Base-by-base conservation (phyloP, 2,888 invertebrate genomes). In the Rhaphigaster nebulosa region DNA sequence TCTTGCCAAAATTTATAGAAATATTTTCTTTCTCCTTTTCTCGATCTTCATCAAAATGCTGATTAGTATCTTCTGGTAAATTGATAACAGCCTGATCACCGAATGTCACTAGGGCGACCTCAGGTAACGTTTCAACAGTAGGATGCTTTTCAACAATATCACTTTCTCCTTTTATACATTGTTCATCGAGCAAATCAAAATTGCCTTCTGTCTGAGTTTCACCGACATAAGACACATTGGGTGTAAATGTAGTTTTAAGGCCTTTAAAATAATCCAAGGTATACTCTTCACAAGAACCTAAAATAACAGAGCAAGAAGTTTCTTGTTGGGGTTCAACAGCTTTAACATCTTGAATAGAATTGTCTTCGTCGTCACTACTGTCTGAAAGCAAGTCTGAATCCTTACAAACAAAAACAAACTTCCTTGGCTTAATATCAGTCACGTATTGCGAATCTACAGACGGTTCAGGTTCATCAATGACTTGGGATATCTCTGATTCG, bases 261-360 rank as follows among this genome's bases (percentile, higher is more conserved):
- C 94, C 94, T 92, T 94, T 95, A 92, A 94, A 95, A 60, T 94
- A 93, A 91, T 95, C 95, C 65, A 95, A 93, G 0, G 95, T 94
- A 92, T 94, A 95, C 92, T 95, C 95, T 92, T 95, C 95, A 92
- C 95, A 95, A 0, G 95, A 95, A 2, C 95, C 95, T 70, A 95
- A 92, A 23, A 95, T 95, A 12, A 95, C 95, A n/a, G 94, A 94
- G 91, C 94, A 94, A 93, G 95, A 94, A 93, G 91, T 94, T 94
- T 91, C 94, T 94, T 56, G 34, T 84, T 87, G 87, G 20, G 54
- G 26, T 84, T 90, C 38, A 13, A 52, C 18, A 6, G 38, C 15
- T 38, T 45, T 15, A 29, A 38, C 10, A 90, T 50, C 29, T n/a
- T n/a, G 34, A 20, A 6, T 1, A n/a, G 23, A 29, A 38, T 52